Percentiles rank a stretch among this genome's conserved stretches.
phyloP scores from a whole-genome alignment of 2,797 vertebrate species.

The Poliocrania exsul region DNA sequence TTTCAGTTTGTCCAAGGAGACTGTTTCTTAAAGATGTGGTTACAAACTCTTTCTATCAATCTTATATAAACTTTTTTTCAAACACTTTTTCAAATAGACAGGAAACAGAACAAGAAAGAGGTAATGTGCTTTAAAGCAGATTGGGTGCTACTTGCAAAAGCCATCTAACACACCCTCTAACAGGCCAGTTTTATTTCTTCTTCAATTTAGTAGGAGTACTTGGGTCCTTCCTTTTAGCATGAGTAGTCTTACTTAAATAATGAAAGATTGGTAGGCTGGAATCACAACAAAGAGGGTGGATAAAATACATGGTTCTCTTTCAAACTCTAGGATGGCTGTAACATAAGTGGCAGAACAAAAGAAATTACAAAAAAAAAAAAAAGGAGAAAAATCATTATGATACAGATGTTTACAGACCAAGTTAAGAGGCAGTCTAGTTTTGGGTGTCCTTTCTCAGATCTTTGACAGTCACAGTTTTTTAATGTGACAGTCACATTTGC shows the following conservation, averaged over 20 bases:
- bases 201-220: neutral
- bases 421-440: neutral
- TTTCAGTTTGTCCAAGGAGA: neutral
- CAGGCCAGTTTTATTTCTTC: neutral
- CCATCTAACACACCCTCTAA: neutral
- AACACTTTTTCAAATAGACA: neutral
- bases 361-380: neutral
- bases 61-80: neutral
- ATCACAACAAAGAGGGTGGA: neutral
- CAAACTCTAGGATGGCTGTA: neutral
- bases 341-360: neutral
- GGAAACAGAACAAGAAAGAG: neutral
- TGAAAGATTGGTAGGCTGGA: neutral
- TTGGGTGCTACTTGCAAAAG: neutral
- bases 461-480: neutral
- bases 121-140: neutral
- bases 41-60: neutral
- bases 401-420: neutral
- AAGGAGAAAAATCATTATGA: neutral
- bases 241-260: neutral
- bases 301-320: neutral
- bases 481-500: neutral
- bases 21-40: neutral
- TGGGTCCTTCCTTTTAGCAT: neutral
- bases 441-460: neutral